These are phyloP conservation scores for Coregonus ussuriensis DNA, from an alignment of 2,797 vertebrate genomes.

Conservation along the genomic window DNA sequence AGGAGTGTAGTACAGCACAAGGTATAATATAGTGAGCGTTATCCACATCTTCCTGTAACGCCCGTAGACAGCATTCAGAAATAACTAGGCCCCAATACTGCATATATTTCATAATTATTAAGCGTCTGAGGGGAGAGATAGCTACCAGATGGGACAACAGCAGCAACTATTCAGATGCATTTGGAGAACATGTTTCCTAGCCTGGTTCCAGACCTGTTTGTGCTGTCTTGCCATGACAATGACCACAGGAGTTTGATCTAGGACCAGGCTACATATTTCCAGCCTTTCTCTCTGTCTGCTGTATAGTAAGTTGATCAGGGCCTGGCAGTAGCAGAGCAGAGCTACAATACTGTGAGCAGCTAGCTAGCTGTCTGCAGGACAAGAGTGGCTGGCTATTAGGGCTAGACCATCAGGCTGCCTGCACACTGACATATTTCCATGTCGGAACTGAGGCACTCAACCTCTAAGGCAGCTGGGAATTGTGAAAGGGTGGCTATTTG, in stretches of 20 bases:
- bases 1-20: background rate
- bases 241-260: no score
- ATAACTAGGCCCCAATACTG: background rate
- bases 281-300: background rate
- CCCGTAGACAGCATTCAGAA: no score
- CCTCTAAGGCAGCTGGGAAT: background rate
- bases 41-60: background rate
- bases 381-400: constrained; percentile 4
- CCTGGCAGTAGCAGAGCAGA: background rate
- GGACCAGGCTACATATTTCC: no score
- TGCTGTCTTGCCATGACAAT: no score
- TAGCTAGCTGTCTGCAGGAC: constrained; percentile 5
- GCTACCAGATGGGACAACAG: background rate
- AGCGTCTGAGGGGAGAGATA: background rate
- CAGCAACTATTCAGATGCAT: background rate
- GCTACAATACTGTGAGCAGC: background rate
- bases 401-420: background rate
- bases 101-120: background rate
- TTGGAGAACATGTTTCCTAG: background rate
- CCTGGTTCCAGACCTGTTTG: no score
- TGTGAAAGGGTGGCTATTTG: background rate
- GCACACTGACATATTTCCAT: no score
- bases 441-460: background rate
- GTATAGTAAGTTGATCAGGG: background rate
- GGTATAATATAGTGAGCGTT: background rate